Percentiles rank a stretch among this genome's conserved stretches.
phyloP scores from a whole-genome alignment of 2,797 vertebrate species.

The Cuculus canorus region DNA sequence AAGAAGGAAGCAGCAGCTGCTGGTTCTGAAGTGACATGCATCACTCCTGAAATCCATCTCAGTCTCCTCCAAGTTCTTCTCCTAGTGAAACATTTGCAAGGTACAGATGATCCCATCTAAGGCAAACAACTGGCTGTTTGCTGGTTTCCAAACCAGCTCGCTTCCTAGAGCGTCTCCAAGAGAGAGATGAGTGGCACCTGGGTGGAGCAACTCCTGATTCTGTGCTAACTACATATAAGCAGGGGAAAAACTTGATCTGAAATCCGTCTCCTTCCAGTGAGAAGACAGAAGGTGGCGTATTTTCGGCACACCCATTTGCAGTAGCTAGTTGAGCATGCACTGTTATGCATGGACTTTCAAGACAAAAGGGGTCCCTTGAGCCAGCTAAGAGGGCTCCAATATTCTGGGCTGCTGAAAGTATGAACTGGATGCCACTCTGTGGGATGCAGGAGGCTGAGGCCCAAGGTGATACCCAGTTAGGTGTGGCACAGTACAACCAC shows the following conservation, averaged over 20 bases:
- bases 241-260: not conserved
- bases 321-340: not conserved
- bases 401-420: not conserved
- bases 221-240: not conserved
- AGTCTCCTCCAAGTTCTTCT: not conserved
- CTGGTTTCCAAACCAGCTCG: not conserved
- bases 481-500: too few species aligned
- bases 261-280: not conserved
- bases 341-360: accelerated
- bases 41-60: not conserved
- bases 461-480: too few species aligned
- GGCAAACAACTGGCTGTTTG: not conserved
- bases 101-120: not conserved
- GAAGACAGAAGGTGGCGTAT: not conserved
- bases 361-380: not conserved
- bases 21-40: not conserved
- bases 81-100: not conserved
- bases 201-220: not conserved
- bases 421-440: not conserved
- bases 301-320: not conserved
- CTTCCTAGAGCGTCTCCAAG: not conserved
- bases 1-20: not conserved
- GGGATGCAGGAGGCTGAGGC: not conserved
- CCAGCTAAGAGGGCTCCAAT: not conserved
- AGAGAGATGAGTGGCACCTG: not conserved